These are phyloP conservation scores for Cyprinodon diabolis DNA, from an alignment of 2,797 vertebrate genomes.

Conservation along the genomic window DNA sequence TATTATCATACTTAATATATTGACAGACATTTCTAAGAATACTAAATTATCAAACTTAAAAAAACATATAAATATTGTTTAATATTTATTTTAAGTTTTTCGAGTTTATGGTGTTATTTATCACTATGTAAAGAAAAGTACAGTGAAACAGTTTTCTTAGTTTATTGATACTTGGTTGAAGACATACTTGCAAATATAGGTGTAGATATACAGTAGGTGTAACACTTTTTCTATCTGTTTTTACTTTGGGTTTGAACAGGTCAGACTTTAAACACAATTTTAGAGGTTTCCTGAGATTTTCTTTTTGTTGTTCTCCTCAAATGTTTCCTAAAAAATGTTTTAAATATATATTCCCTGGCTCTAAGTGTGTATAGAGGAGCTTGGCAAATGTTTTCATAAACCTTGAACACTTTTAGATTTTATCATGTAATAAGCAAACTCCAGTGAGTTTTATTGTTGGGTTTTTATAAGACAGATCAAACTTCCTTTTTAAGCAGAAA, in stretches of 20 bases:
- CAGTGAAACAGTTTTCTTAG: no score
- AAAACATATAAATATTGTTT: constrained; percentile 63
- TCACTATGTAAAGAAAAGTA: background rate
- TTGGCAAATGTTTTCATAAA: background rate
- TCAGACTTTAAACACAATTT: background rate
- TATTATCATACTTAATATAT: background rate
- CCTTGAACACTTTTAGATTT: background rate
- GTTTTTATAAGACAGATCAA: background rate
- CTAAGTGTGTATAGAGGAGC: background rate
- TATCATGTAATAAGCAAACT: background rate
- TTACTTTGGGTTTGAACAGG: background rate
- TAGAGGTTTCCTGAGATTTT: background rate
- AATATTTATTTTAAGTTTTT: constrained; percentile 63
- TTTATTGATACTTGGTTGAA: no score
- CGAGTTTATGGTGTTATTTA: constrained; percentile 16
- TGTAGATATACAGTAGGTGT: no score
- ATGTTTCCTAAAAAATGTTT: background rate
- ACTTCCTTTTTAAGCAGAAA: background rate
- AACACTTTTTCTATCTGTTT: background rate
- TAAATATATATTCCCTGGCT: background rate
- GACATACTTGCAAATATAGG: no score
- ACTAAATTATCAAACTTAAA: constrained; percentile 71
- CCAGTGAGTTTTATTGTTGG: background rate
- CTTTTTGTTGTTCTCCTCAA: background rate
- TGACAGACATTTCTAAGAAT: constrained; percentile 41